Evolutionary conservation across 2,113 vertebrate species (phyloP).

Genomic region (Pholis gunnellus): DNA sequence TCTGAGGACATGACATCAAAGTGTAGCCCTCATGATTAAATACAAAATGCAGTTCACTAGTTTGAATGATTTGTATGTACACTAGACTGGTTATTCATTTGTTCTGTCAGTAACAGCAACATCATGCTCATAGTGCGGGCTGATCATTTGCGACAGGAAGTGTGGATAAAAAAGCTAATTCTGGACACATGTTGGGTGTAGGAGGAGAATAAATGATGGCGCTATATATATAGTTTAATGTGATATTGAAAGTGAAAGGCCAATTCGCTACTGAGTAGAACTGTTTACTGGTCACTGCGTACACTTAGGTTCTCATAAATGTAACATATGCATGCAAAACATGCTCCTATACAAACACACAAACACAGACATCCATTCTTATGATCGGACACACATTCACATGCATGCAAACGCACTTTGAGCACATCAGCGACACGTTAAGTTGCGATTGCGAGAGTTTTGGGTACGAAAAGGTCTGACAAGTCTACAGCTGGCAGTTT

Average conservation of each 20-base stretch:
- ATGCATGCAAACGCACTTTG: too few species aligned
- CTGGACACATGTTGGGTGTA: background rate
- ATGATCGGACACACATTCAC: background rate
- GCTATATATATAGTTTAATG: background rate
- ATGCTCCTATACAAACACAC: background rate
- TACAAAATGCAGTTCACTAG: constrained; percentile 8
- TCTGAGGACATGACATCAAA: background rate
- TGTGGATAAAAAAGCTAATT: constrained; percentile 19
- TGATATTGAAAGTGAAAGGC: background rate
- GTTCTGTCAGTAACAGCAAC: background rate
- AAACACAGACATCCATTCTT: too few species aligned
- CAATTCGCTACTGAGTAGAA: background rate
- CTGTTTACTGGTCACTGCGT: background rate
- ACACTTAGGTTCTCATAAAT: background rate
- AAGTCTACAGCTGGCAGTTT: too few species aligned
- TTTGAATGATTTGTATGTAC: constrained; percentile 19
- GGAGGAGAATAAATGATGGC: background rate
- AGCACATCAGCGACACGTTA: background rate
- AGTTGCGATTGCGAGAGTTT: background rate
- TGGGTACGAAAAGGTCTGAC: too few species aligned
- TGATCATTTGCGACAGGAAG: constrained; percentile 19
- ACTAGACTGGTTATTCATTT: constrained; percentile 33
- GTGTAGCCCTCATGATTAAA: constrained; percentile 9
- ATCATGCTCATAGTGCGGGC: background rate
- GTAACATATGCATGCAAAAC: background rate